A percentile compares a stretch with the other conserved stretches of the same genome.
Conservation (phyloP, 2,888 invertebrate species). For the Spilarctia lutea region DNA sequence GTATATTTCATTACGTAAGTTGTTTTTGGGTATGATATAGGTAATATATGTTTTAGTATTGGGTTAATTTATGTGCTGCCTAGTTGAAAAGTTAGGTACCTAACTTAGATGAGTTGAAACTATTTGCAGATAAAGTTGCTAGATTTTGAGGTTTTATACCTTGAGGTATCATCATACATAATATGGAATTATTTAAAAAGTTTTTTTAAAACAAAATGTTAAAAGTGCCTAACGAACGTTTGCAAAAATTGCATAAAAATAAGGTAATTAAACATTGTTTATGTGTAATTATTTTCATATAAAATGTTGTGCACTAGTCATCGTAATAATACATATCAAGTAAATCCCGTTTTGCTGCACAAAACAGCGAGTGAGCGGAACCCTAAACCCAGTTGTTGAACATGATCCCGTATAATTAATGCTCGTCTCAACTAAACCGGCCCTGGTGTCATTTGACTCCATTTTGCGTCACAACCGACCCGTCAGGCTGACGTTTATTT, state of each 20-base stretch:
- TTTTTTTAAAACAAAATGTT: not conserved
- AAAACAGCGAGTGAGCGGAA: slow-evolving; percentile 49
- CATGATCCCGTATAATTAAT: slow-evolving; percentile 77
- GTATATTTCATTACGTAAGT: not conserved
- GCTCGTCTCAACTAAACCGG: slow-evolving; percentile 72
- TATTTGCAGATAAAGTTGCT: no score
- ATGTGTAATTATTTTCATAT: not conserved
- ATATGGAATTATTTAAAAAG: not conserved
- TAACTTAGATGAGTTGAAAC: no score
- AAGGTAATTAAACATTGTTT: not conserved
- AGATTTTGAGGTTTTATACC: no score
- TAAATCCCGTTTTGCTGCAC: slow-evolving; percentile 45
- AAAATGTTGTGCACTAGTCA: not conserved
- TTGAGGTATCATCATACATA: no score
- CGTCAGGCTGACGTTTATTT: slow-evolving; percentile 74
- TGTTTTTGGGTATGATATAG: no score
- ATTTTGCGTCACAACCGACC: slow-evolving; percentile 60
- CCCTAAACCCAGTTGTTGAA: slow-evolving; percentile 61
- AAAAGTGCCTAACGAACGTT: not conserved
- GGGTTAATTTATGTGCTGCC: not conserved
- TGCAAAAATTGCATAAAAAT: not conserved
- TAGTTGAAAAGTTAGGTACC: not conserved
- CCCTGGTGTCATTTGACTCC: slow-evolving; percentile 64
- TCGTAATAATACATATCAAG: slow-evolving; percentile 33
- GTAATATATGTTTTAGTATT: no score